Evolutionary conservation across 1,140 invertebrate genomes (phyloP), one percentile per base, ranked within the genome.

Genomic region (Drosophila lini): DNA sequence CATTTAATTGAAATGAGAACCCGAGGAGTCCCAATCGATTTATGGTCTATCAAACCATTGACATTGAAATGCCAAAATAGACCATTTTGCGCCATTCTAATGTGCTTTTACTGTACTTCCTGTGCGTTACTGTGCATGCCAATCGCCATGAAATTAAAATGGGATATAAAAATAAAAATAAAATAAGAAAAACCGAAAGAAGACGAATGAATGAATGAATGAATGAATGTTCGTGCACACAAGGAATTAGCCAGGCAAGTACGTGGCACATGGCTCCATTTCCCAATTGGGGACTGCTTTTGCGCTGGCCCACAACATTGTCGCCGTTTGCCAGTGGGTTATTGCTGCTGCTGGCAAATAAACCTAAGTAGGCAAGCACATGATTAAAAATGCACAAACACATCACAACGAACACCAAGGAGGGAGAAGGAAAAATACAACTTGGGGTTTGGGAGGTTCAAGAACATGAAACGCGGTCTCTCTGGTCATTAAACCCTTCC

Each of bases 171-270:
- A 55, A 53, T 10, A 53, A 5, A 31, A 22, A 76, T 73, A 71
- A 68, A 70, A 28, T 36, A 15, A 57, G 13, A 22, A 34, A 41
- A 28, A 25, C 22, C 28, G 28, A 25, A 31, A 41, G 28, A 41
- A 57, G 34, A 25, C 38, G 60, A 38, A 19, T 15, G 11, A 52
- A 52, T 7, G 11, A 34, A 52, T 7, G 11, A 34, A 52, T 15
- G 50, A 53, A 53, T 25, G 52, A 41, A 57, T 70, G 63, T 69
- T 80, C 84, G 82, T 86, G 83, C 82, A 86, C 76, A 86, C 74
- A 88, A 86, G 85, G 83, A 86, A 86, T 83, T 88, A 86, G 83
- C 83, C 73, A 69, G 76, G 62, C 50, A 79, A 80, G 84, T 83
- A 86, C 84, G 83, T 86, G 83, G 82, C 71, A 79, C 79, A 81